Evolutionary conservation across 2,888 invertebrate genomes (phyloP).

Genomic region (Brassicogethes aeneus): DNA sequence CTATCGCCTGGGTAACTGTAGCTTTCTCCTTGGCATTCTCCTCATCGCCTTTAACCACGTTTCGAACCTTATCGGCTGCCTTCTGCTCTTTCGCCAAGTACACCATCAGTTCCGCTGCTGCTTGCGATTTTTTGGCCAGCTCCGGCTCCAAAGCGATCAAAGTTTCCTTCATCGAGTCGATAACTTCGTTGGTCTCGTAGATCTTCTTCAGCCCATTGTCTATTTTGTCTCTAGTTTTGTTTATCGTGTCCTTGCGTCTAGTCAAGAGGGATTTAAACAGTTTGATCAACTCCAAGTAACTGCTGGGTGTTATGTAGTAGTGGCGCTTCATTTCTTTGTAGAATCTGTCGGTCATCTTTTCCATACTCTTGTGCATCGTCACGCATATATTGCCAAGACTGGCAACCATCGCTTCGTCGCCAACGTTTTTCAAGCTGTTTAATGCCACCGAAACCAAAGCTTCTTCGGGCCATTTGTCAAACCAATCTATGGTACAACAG

Average conservation of each 20-base stretch:
- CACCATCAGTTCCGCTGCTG: constrained; percentile 66
- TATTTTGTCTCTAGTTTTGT: constrained; percentile 57
- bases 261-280: constrained; percentile 63
- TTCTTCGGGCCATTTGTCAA: constrained; percentile 84
- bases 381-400: constrained; percentile 59
- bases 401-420: constrained; percentile 42
- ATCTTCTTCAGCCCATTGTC: constrained; percentile 72
- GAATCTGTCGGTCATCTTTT: constrained; percentile 64
- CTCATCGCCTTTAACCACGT: constrained; percentile 74
- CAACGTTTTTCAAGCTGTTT: constrained; percentile 55
- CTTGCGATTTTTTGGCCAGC: constrained; percentile 65
- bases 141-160: constrained; percentile 73
- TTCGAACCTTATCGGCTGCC: constrained; percentile 72
- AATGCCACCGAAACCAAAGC: constrained; percentile 76
- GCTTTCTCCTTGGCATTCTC: constrained; percentile 79
- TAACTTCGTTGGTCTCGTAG: constrained; percentile 70
- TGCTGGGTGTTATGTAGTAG: constrained; percentile 88
- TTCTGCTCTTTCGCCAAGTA: constrained; percentile 71
- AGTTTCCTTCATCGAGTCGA: constrained; percentile 78
- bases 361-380: constrained; percentile 71
- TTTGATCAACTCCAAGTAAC: constrained; percentile 78
- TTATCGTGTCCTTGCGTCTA: constrained; percentile 61
- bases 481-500: constrained; percentile 94
- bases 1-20: constrained; percentile 70
- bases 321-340: constrained; percentile 75